These are phyloP conservation scores for Varanus komodoensis DNA, from an alignment of 2,113 vertebrate genomes.

Conservation along the genomic window DNA sequence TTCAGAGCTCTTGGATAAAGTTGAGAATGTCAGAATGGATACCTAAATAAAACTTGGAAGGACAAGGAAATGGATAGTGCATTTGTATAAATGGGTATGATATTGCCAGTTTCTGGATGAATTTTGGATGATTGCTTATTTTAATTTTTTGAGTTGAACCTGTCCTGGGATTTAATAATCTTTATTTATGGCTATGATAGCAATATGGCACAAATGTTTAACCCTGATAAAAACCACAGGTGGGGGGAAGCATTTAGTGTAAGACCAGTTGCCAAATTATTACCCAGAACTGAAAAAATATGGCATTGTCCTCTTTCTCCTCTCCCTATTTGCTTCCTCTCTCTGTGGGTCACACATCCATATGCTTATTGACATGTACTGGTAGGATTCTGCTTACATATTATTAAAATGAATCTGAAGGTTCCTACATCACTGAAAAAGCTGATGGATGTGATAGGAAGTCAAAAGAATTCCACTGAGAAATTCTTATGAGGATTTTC, in stretches of 20 bases:
- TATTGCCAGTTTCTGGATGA: neutral
- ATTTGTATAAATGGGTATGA: neutral
- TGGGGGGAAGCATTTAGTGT: neutral
- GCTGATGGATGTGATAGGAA: neutral
- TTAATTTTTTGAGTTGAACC: neutral
- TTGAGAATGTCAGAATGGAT: neutral
- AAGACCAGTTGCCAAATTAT: neutral
- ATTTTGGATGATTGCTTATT: slow-evolving; percentile 16
- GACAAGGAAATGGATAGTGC: neutral
- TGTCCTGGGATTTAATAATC: neutral
- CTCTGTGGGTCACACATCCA: neutral
- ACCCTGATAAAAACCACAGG: neutral
- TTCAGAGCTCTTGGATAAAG: neutral
- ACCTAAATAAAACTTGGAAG: slow-evolving; percentile 9
- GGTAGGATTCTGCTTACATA: neutral
- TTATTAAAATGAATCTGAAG: neutral
- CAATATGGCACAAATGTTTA: neutral
- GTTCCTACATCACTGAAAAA: neutral
- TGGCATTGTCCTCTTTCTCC: neutral
- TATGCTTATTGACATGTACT: neutral
- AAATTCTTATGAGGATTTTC: neutral
- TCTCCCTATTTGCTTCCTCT: too few species aligned
- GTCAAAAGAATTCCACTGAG: neutral
- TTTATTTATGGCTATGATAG: neutral
- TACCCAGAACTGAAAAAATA: neutral